Evolutionary conservation across 2,797 vertebrate genomes (phyloP).

Genomic region (Crypturellus tataupa): DNA sequence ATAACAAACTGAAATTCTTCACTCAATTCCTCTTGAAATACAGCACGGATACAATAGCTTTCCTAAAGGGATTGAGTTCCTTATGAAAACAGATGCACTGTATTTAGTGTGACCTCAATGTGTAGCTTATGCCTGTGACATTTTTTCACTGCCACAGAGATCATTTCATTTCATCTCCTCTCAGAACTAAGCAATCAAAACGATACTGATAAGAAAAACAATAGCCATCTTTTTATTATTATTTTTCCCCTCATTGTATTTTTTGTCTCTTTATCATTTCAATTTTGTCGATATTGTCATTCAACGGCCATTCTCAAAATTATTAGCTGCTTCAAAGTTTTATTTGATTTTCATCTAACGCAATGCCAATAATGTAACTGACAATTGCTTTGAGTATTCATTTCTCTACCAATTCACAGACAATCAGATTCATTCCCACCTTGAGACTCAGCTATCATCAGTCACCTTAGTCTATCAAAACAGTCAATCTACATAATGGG

Average conservation of each 20-base stretch:
- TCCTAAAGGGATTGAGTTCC: background rate
- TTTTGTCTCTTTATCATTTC: constrained; percentile 20
- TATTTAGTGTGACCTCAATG: background rate
- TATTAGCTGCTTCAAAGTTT: constrained; percentile 52
- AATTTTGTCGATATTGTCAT: constrained; percentile 45
- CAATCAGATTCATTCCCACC: constrained; percentile 61
- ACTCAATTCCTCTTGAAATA: background rate
- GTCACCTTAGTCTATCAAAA: constrained; percentile 70
- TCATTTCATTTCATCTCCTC: constrained; percentile 30
- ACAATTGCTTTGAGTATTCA: constrained; percentile 63
- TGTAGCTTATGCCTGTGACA: background rate
- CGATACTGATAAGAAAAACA: constrained; percentile 18
- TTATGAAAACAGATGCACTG: background rate
- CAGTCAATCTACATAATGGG: constrained; percentile 69
- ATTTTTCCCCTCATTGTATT: background rate
- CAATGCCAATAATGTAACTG: constrained; percentile 48
- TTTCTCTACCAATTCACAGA: constrained; percentile 64
- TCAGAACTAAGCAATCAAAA: constrained; percentile 38
- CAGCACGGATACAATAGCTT: background rate
- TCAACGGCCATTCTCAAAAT: constrained; percentile 51
- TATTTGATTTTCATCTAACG: constrained; percentile 63
- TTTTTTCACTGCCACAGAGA: background rate
- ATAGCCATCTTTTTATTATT: background rate
- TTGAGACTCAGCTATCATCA: constrained; percentile 60
- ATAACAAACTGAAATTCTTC: background rate